A percentile compares a stretch with the other conserved stretches of the same genome.
Conservation (phyloP, 2,797 vertebrate genomes). For the Australoheros facetus region DNA sequence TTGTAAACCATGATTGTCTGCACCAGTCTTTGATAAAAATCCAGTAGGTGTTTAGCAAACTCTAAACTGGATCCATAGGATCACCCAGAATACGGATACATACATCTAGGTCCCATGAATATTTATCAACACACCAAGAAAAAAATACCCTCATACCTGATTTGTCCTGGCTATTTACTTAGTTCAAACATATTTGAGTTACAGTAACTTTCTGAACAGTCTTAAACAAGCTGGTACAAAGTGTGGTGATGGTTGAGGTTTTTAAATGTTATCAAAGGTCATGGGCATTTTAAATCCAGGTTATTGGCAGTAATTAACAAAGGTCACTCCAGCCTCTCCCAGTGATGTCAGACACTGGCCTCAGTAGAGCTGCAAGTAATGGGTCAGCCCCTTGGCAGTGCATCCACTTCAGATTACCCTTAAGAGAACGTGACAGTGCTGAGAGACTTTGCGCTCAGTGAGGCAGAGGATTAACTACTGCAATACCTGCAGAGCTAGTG, state of each 20-base stretch:
- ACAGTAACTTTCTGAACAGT: background rate
- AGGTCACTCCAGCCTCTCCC: constrained; percentile 26
- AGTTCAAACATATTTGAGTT: background rate
- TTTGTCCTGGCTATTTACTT: background rate
- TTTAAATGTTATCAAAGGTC: constrained; percentile 8
- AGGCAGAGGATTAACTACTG: constrained; percentile 66
- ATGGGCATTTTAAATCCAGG: constrained; percentile 32
- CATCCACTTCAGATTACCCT: constrained; percentile 71
- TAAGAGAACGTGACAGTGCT: constrained; percentile 77
- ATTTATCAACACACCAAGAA: background rate
- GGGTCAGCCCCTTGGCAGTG: constrained; percentile 62
- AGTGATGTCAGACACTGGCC: constrained; percentile 60
- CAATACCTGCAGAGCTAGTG: constrained; percentile 58
- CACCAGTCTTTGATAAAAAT: background rate
- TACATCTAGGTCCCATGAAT: background rate
- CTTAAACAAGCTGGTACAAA: background rate
- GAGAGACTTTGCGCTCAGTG: constrained; percentile 73
- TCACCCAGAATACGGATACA: background rate
- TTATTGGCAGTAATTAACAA: constrained; percentile 38
- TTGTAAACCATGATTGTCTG: background rate
- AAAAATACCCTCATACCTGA: background rate
- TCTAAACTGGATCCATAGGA: fast-evolving
- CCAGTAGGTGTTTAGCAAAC: background rate
- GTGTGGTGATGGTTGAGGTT: background rate
- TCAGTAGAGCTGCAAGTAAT: constrained; percentile 59